Evolutionary conservation across 2,888 invertebrate genomes (phyloP).

Genomic region (Thalpophila matura): DNA sequence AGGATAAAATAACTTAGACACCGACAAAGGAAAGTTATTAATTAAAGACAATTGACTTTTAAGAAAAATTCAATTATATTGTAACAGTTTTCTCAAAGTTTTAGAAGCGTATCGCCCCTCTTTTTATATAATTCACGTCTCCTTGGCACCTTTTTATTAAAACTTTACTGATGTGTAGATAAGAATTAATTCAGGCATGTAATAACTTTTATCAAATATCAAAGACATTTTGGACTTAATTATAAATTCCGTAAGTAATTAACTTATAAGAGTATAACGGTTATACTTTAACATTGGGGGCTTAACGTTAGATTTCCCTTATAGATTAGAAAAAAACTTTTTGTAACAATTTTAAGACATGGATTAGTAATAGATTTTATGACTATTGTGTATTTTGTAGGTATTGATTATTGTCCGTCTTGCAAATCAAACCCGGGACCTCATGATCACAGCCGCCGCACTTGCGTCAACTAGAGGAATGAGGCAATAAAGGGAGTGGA

Average conservation of each 20-base stretch:
- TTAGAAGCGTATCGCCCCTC: slow-evolving; percentile 4
- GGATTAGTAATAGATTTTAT: too few relatives aligned
- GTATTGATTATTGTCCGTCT: too few relatives aligned
- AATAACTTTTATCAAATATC: slow-evolving; percentile 22
- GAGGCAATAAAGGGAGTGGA: too few relatives aligned
- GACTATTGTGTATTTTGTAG: too few relatives aligned
- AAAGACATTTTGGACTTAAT: slow-evolving; percentile 2
- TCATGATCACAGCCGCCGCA: too few relatives aligned
- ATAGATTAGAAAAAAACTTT: too few relatives aligned
- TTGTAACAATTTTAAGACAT: too few relatives aligned
- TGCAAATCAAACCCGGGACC: too few relatives aligned
- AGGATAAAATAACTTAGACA: slow-evolving; percentile 19
- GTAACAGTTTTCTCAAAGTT: slow-evolving; percentile 28
- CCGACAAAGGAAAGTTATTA: slow-evolving; percentile 47
- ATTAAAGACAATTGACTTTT: slow-evolving; percentile 49
- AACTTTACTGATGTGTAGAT: slow-evolving; percentile 44
- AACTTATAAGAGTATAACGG: too few relatives aligned
- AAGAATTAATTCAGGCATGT: slow-evolving; percentile 23
- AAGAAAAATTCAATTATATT: slow-evolving; percentile 46
- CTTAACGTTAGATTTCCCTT: too few relatives aligned
- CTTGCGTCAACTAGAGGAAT: too few relatives aligned
- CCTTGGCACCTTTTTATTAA: slow-evolving; percentile 36
- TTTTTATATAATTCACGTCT: slow-evolving; percentile 14
- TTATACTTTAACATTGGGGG: too few relatives aligned
- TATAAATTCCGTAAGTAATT: neutral